Percentiles rank a stretch among this genome's conserved stretches.
Conservation (phyloP, 2,113 vertebrate species). For the Peucedramus taeniatus region DNA sequence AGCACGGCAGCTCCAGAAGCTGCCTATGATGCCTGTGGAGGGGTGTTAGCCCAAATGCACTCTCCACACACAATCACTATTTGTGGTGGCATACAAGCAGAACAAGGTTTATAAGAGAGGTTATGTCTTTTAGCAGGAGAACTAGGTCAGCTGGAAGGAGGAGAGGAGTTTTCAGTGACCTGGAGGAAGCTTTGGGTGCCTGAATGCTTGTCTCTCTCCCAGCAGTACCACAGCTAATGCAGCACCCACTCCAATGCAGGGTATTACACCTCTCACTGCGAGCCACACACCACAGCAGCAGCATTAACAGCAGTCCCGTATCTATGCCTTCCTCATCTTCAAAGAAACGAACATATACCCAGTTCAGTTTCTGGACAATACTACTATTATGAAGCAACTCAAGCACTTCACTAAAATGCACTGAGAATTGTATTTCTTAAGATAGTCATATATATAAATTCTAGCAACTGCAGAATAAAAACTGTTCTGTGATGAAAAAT, state of each 20-base stretch:
- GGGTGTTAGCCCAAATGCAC: background rate
- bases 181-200: background rate
- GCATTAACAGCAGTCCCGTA: background rate
- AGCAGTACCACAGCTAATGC: background rate
- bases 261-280: background rate
- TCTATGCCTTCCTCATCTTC: background rate
- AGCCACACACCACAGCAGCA: background rate
- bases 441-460: background rate
- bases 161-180: background rate
- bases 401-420: background rate
- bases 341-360: background rate
- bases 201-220: background rate
- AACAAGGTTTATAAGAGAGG: fast-evolving
- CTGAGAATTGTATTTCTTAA: background rate
- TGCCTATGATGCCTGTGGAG: background rate
- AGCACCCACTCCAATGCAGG: background rate
- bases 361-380: background rate
- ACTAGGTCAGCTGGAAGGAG: background rate
- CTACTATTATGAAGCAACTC: background rate
- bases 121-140: background rate
- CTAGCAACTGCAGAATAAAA: background rate
- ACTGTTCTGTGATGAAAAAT: background rate
- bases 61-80: background rate
- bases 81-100: background rate
- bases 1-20: background rate